These are phyloP conservation scores for Chymomyza procnemis DNA, from an alignment of 2,888 invertebrate genomes.

Conservation along the genomic window DNA sequence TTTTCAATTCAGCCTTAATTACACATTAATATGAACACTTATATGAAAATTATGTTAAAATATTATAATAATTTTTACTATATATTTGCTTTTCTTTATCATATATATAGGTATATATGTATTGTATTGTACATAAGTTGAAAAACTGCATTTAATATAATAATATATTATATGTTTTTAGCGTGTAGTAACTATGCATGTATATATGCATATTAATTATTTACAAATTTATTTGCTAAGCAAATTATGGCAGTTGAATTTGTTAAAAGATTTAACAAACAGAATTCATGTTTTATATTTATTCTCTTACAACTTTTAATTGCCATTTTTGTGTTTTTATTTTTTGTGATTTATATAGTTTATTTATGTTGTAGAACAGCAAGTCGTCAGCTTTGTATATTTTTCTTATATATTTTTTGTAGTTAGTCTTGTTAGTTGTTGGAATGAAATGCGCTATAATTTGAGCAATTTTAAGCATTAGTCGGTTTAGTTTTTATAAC, in stretches of 20 bases:
- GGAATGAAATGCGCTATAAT: constrained; percentile 9
- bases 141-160: constrained; percentile 55
- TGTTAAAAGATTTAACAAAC: constrained; percentile 3
- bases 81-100: constrained; percentile 11
- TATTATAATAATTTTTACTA: constrained; percentile 34
- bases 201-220: constrained; percentile 18
- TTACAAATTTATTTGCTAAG: constrained; percentile 66
- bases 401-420: too few relatives aligned
- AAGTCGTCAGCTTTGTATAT: constrained; percentile 25
- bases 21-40: constrained; percentile 60
- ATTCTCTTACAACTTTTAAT: constrained; percentile 20
- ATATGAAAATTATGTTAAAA: constrained; percentile 26
- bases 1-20: constrained; percentile 50
- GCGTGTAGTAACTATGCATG: constrained; percentile 3
- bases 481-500: constrained; percentile 28
- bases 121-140: constrained; percentile 26
- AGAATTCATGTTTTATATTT: constrained; percentile 5
- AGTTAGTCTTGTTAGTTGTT: constrained; percentile 54
- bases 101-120: too few relatives aligned
- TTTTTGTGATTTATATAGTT: constrained; percentile 13
- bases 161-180: constrained; percentile 63
- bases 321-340: too few relatives aligned
- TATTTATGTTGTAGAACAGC: constrained; percentile 15
- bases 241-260: constrained; percentile 65
- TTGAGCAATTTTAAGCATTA: constrained; percentile 26